Evolutionary conservation across 2,888 invertebrate genomes (phyloP).

Genomic region (Alloplasta piceator): DNA sequence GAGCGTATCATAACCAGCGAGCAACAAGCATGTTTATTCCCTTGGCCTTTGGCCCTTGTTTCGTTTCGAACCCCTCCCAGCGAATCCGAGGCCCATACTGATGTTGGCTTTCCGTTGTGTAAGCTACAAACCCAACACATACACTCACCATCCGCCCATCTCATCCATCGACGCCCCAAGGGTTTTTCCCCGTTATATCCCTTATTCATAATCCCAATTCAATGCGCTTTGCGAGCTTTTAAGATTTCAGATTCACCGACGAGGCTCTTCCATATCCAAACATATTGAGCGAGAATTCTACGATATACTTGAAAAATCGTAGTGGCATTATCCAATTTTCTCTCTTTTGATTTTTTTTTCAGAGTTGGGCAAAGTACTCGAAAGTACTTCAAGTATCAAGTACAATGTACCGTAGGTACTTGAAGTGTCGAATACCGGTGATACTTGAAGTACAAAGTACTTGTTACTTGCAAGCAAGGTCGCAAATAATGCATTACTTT

Average conservation of each 20-base stretch:
- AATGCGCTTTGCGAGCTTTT: constrained; percentile 80
- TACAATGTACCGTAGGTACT: no score
- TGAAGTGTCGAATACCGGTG: no score
- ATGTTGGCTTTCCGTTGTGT: background rate
- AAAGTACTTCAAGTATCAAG: no score
- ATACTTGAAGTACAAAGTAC: no score
- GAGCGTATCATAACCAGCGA: constrained; percentile 74
- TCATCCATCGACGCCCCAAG: constrained; percentile 76
- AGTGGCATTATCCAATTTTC: background rate
- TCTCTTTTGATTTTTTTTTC: background rate
- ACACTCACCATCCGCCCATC: constrained; percentile 62
- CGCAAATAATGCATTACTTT: no score
- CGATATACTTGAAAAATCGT: background rate
- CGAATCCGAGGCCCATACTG: constrained; percentile 55
- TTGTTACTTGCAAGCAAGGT: no score
- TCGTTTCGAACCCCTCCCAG: constrained; percentile 14
- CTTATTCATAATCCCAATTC: constrained; percentile 80
- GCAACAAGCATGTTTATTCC: constrained; percentile 79
- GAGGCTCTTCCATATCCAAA: background rate
- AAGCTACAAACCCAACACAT: background rate
- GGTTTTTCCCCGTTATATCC: constrained; percentile 74
- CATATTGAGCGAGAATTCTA: no score
- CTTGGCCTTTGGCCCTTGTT: constrained; percentile 59
- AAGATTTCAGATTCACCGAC: constrained; percentile 72
- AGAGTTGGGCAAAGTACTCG: no score